Percentiles rank a stretch among this genome's conserved stretches.
phyloP scores from a whole-genome alignment of 1,140 invertebrate species.

The Subanguina moxae region DNA sequence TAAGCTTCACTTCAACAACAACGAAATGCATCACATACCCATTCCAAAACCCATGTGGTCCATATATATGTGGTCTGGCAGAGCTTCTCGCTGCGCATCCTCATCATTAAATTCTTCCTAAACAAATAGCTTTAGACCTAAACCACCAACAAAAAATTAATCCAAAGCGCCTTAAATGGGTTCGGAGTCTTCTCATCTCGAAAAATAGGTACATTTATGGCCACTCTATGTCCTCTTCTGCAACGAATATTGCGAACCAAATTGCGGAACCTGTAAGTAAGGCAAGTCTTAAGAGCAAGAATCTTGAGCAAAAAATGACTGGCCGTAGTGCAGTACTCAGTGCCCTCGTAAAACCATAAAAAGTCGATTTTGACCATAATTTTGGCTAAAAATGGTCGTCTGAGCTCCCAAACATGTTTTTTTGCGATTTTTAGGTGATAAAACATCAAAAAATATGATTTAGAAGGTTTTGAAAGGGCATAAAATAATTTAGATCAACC shows the following conservation, averaged over 20 bases:
- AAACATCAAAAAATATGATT: slow-evolving; percentile 29
- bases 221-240: slow-evolving; percentile 85
- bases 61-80: slow-evolving; percentile 81
- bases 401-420: neutral
- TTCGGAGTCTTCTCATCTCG: slow-evolving; percentile 75
- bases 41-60: slow-evolving; percentile 99
- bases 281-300: no score
- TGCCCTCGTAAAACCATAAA: no score
- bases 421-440: no score
- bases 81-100: slow-evolving; percentile 47
- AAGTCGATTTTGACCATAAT: no score
- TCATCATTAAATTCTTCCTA: slow-evolving; percentile 69
- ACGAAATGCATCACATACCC: slow-evolving; percentile 69
- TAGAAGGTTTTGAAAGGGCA: no score
- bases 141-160: neutral
- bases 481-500: no score
- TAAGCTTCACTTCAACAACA: neutral
- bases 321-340: no score
- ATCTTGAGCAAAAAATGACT: no score
- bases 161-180: slow-evolving; percentile 63
- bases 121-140: slow-evolving; percentile 54
- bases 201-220: slow-evolving; percentile 88
- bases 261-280: slow-evolving; percentile 66
- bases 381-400: no score
- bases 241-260: slow-evolving; percentile 85